These are phyloP conservation scores for Endotricha flammealis DNA, from an alignment of 2,888 invertebrate genomes.

Conservation along the genomic window DNA sequence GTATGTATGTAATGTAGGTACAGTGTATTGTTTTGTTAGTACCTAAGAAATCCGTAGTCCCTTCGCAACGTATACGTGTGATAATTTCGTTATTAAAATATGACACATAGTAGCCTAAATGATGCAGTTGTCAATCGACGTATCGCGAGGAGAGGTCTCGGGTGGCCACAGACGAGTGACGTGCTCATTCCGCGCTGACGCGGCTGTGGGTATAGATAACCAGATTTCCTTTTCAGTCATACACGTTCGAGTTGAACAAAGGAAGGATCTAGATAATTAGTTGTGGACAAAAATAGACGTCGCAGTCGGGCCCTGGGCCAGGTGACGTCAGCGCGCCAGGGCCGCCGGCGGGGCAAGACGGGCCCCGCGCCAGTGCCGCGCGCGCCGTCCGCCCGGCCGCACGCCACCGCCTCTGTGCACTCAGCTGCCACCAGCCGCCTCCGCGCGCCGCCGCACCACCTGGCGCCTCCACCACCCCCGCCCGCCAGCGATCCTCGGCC, in stretches of 20 bases:
- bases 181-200: conserved; percentile 16
- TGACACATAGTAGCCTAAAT: not conserved
- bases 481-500: conserved; percentile 29
- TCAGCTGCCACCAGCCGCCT: conserved; percentile 30
- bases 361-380: conserved; percentile 78
- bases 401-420: conserved; percentile 46
- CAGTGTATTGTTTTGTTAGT: too few relatives aligned
- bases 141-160: not conserved
- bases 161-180: conserved; percentile 11
- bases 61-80: too few relatives aligned
- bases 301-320: conserved; percentile 74
- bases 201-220: conserved; percentile 27
- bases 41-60: too few relatives aligned
- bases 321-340: conserved; percentile 74
- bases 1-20: too few relatives aligned
- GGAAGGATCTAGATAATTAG: conserved; percentile 75
- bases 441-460: conserved; percentile 27
- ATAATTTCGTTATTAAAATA: too few relatives aligned
- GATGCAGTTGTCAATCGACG: conserved; percentile 2
- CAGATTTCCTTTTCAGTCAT: conserved; percentile 60
- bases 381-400: conserved; percentile 73
- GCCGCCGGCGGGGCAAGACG: conserved; percentile 75
- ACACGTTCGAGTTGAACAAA: conserved; percentile 52
- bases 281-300: conserved; percentile 73
- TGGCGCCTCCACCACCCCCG: conserved; percentile 30